Base-by-base conservation (phyloP, 1,140 invertebrate genomes). In the Berghia stephanieae region DNA sequence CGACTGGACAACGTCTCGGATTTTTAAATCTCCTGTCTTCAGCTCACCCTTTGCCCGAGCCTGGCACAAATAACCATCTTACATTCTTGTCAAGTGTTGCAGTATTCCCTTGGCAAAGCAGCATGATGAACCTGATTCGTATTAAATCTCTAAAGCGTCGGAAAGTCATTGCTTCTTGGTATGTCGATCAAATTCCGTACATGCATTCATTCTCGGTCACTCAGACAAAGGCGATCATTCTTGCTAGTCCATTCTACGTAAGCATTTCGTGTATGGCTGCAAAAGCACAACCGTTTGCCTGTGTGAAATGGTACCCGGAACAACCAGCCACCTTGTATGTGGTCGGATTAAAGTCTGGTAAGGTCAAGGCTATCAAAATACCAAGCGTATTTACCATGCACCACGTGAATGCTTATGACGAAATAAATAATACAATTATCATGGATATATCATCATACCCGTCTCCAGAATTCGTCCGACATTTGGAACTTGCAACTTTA, bases 171-270 rank as follows among this genome's bases (percentile, higher is more conserved):
- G 81, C 83, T 0, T 46, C 70, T 21, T 85, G 83, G 83, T 42
- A 79, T 2, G 83, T 88, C 18, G 80, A 82, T 24, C 77, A 79
- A 36, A 76, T 84, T 24, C 83, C 83, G 2, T 88, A 88, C 77
- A 86, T 87, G 84, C 87, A 88, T 70, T 87, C 84, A 10, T 86
- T 88, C 77, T 83, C 83, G 3, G 80, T 83, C 1, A 87, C 86
- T 0, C 43, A 79, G 52, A 79, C 82, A 55, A 83, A 84, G 68
- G 86, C 80, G 10, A 79, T 88, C 24, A 78, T 88, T 4, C 81
- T 87, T 73, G 82, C 79, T 13, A 79, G 75, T 76, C 86, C 87
- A 1, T 82, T 86, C 60, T 85, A 83, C 68, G 81, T 87, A 13
- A 82, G 86, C 75, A 66, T 83, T 0, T 0, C 67, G 4, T 83